phyloP scores from a whole-genome alignment of 2,113 vertebrate genomes.

The Ramphastos sulfuratus region DNA sequence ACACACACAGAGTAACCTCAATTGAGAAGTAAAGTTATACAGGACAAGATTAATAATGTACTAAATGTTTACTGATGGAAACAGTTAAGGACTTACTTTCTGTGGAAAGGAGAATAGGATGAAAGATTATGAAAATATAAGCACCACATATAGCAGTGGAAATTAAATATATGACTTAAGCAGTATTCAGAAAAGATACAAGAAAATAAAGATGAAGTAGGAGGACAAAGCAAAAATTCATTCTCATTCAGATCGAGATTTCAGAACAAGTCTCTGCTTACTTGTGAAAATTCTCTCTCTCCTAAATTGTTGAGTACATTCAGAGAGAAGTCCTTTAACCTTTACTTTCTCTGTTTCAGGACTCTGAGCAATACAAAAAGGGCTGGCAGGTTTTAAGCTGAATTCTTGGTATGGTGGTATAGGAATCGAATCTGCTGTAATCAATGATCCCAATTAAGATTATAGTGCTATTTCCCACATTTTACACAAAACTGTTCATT shows the following conservation, averaged over 20 bases:
- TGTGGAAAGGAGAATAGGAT: background rate
- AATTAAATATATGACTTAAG: background rate
- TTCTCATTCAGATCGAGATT: background rate
- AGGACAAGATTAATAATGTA: background rate
- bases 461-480: background rate
- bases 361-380: background rate
- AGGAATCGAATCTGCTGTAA: background rate
- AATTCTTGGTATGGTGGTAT: background rate
- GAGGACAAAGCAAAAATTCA: background rate
- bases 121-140: background rate
- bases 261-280: background rate
- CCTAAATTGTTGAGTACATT: background rate
- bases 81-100: background rate
- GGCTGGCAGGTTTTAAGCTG: background rate
- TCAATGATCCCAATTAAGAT: background rate
- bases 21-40: background rate
- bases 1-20: background rate
- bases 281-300: background rate
- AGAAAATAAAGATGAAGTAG: background rate
- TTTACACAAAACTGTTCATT: background rate
- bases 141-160: background rate
- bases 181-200: background rate
- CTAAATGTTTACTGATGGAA: background rate
- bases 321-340: background rate
- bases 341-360: background rate